These are phyloP conservation scores for Coenonympha glycerion DNA, from an alignment of 2,888 invertebrate genomes.

Conservation along the genomic window DNA sequence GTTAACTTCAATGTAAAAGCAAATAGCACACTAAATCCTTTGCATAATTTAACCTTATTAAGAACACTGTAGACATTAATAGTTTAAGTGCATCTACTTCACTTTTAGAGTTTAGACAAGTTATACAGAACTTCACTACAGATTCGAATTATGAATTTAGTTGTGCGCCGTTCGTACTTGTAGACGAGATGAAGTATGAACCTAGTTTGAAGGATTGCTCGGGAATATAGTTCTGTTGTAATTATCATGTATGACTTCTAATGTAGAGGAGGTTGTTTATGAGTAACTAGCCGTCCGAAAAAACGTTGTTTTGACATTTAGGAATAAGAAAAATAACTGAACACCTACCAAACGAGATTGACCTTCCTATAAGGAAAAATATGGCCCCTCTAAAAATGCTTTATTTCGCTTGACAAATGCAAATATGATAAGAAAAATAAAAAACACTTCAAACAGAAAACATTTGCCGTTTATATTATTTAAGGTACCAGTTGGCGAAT, in stretches of 20 bases:
- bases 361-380: no score
- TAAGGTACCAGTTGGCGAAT: not conserved
- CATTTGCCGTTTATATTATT: not conserved
- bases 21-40: not conserved
- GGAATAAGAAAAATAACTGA: no score
- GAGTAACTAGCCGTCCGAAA: not conserved
- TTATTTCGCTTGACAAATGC: no score
- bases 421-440: no score
- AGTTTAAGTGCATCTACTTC: conserved; percentile 8
- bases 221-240: not conserved
- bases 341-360: no score
- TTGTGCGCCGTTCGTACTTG: conserved; percentile 6
- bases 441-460: not conserved
- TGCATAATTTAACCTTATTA: conserved; percentile 8
- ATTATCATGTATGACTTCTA: not conserved
- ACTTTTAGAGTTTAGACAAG: conserved; percentile 5
- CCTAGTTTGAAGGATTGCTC: not conserved
- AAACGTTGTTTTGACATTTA: no score
- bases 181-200: not conserved
- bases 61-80: conserved; percentile 6
- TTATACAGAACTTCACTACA: conserved; percentile 5
- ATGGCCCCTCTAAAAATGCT: no score
- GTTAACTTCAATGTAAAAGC: not conserved
- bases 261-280: not conserved
- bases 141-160: conserved; percentile 12